phyloP scores from a whole-genome alignment of 2,888 invertebrate genomes.

The Dynastes tityus region DNA sequence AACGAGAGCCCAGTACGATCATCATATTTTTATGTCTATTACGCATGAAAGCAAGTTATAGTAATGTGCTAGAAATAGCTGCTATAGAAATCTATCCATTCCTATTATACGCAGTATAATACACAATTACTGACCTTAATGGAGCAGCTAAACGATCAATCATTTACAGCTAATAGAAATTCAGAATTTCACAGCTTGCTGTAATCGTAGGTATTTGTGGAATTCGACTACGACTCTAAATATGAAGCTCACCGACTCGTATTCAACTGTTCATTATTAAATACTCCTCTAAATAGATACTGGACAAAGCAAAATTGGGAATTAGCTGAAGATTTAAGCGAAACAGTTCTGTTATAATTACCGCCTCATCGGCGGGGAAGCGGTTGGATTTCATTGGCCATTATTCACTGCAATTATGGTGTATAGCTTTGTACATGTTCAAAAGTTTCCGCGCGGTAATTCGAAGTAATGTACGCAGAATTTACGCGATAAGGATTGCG shows the following conservation, averaged over 20 bases:
- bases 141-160: conserved; percentile 53
- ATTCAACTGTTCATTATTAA: conserved; percentile 41
- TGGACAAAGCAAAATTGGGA: conserved; percentile 17
- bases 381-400: not conserved
- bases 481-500: not conserved
- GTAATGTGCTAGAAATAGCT: not conserved
- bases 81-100: not conserved
- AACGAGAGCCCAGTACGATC: no score
- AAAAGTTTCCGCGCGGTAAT: conserved; percentile 2
- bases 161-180: conserved; percentile 57
- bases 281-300: conserved; percentile 32
- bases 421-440: not conserved
- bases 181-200: conserved; percentile 48
- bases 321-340: conserved; percentile 34
- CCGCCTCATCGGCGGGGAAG: not conserved
- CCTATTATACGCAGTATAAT: not conserved
- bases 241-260: conserved; percentile 23
- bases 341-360: conserved; percentile 10
- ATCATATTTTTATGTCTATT: no score
- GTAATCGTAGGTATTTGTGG: conserved; percentile 38
- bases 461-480: not conserved
- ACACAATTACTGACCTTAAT: conserved; percentile 51
- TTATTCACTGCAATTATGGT: conserved; percentile 7
- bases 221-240: conserved; percentile 33
- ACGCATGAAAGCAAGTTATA: not conserved